Base-by-base conservation (phyloP, 2,888 invertebrate genomes). In the Catotricha subobsoleta region DNA sequence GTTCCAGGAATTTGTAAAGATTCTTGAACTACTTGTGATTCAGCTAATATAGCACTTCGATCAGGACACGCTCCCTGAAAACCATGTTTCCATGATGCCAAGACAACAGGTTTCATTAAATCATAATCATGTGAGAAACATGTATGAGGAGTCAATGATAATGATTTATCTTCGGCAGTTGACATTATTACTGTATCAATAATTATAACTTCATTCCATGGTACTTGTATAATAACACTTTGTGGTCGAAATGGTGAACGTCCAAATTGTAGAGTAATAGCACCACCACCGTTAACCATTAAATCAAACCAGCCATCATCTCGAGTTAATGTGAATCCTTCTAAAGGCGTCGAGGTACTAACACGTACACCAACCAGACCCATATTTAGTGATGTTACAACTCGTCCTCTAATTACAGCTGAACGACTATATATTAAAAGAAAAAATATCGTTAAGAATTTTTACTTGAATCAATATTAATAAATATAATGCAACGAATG, bases 271-370 rank as follows among this genome's bases (percentile, higher is more conserved):
- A 98, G 66, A 0, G 87, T 91, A 3, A 98, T 88, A 1, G 92
- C 90, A 0, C 94, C 94, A 1, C 97, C 98, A n/a, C 98, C 98
- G 62, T 99, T 98, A 13, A 98, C 95, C 56, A 98, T 72, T 39
- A 99, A 72, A 66, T 99, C 98, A 67, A 98, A 99, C 87, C 87
- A 88, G 39, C 90, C 90, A 52, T 88, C 88, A 49, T 87, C 86
- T 44, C 88, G 69, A 3, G 91, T 90, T 44, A 91, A 64, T 0
- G 97, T 97, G 65, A 92, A 94, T 12, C 97, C 97, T 68, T 92
- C 94, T 37, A 88, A 69, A n/a, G 91, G 82, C 4, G 86, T 86
- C 43, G 83, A 83, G 33, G 95, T 92, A 47, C 87, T 86, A 4
- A 99, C 94, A 48, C 95, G 73, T 8, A 95, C 94, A 25, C 97